Base-by-base conservation (phyloP, 2,888 invertebrate species). In the Drosophila anomalata region DNA sequence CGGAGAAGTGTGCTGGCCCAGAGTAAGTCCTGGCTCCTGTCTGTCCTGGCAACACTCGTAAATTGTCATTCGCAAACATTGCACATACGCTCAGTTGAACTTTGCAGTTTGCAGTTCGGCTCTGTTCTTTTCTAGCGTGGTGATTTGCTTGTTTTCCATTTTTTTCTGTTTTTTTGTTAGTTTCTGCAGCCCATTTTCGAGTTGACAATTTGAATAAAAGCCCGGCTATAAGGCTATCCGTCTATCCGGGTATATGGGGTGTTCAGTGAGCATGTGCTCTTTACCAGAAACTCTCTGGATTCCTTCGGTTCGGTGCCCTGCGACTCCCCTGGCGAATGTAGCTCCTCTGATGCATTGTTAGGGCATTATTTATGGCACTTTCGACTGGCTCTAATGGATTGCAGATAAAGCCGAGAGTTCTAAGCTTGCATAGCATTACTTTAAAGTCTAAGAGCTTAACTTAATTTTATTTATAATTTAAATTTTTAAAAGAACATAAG, bases 141-240 rank as follows among this genome's bases (percentile, higher is more conserved):
- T 65, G 63, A 62, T 63, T 63, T 63, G 17, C 48, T 44, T 52
- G 39, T 72, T 36, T 60, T 54, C 44, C 26, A 0, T 24, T 4
- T 39, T n/a, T 71, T 33, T 59, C 42, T 52, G 17, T 1, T 31
- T 3, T 9, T 41, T 26, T 22, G n/a, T 42, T 29, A 22, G 14
- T 4, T 39, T 26, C 11, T 61, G 36, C 36, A 52, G 62, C 31
- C 59, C 47, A 33, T 59, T 62, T 62, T 63, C 22, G 50, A 78
- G 71, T 78, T 86, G 76, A 87, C 83, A 83, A 83, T 83, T 79
- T 84, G 74, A 68, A 81, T 87, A 87, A 87, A 83, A 83, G 87
- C 67, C 77, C 75, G 48, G n/a, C 24, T 14, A 14, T 12, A 41
- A 12, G 26, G 46, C 24, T 44, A 52, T 8, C 22, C 26, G 29